These are phyloP conservation scores for Carduelis carduelis DNA, from an alignment of 2,797 vertebrate genomes.

Conservation along the genomic window DNA sequence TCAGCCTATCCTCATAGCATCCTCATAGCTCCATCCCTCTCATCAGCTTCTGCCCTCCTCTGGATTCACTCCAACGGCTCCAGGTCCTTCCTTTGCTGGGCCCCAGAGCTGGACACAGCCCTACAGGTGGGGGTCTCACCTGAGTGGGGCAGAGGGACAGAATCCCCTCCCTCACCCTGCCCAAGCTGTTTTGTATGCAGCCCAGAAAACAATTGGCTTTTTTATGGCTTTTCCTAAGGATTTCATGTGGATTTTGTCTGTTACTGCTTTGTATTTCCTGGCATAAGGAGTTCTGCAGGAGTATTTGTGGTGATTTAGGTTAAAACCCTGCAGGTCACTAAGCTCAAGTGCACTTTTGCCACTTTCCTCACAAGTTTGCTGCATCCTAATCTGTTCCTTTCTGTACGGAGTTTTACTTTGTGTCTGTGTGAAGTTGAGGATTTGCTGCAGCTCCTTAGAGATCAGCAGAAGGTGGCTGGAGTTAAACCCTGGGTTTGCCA, in stretches of 20 bases:
- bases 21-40: background rate
- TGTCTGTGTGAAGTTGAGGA: background rate
- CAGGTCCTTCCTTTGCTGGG: fast-evolving
- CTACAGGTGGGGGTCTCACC: background rate
- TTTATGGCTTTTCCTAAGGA: background rate
- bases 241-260: background rate
- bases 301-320: background rate
- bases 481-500: background rate
- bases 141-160: fast-evolving
- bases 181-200: background rate
- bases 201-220: background rate
- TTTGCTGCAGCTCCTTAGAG: background rate
- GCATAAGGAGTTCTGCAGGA: background rate
- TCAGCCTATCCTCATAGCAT: background rate
- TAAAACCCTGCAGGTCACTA: background rate
- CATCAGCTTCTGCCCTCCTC: background rate
- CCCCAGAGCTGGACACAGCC: background rate
- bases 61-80: background rate
- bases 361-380: background rate
- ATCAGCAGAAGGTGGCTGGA: background rate
- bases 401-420: background rate
- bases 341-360: background rate
- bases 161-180: fast-evolving
- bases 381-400: background rate
- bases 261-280: background rate